phyloP scores from a whole-genome alignment of 1,140 invertebrate species.

The Diuraphis noxia region DNA sequence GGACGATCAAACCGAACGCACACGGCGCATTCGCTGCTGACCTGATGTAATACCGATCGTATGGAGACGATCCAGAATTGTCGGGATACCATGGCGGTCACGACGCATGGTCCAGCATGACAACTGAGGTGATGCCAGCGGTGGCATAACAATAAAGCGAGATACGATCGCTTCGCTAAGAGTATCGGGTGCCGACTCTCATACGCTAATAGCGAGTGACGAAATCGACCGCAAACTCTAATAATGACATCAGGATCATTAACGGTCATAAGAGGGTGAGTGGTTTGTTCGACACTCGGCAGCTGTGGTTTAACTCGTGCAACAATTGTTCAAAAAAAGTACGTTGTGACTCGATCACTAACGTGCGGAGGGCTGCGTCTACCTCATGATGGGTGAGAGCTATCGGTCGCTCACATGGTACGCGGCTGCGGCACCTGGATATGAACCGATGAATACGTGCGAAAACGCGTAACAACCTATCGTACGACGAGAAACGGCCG shows the following conservation, averaged over 20 bases:
- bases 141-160: not conserved
- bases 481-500: not conserved
- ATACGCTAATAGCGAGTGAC: too few species aligned
- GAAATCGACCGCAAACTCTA: too few species aligned
- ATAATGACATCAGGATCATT: too few species aligned
- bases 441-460: not conserved
- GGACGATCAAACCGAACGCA: slow-evolving; percentile 54
- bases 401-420: too few species aligned
- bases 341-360: not conserved
- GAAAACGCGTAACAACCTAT: not conserved
- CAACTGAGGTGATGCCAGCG: not conserved
- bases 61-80: slow-evolving; percentile 59
- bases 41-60: slow-evolving; percentile 54
- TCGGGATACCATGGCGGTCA: not conserved
- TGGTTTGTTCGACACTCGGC: not conserved
- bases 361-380: not conserved
- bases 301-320: not conserved
- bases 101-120: not conserved
- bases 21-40: slow-evolving; percentile 57
- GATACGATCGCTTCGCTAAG: not conserved
- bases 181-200: not conserved
- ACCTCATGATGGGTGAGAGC: not conserved
- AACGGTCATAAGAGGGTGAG: too few species aligned
- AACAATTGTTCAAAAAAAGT: not conserved
- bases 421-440: not conserved